Conservation (phyloP, 2,113 vertebrate genomes). For the Cariama cristata region DNA sequence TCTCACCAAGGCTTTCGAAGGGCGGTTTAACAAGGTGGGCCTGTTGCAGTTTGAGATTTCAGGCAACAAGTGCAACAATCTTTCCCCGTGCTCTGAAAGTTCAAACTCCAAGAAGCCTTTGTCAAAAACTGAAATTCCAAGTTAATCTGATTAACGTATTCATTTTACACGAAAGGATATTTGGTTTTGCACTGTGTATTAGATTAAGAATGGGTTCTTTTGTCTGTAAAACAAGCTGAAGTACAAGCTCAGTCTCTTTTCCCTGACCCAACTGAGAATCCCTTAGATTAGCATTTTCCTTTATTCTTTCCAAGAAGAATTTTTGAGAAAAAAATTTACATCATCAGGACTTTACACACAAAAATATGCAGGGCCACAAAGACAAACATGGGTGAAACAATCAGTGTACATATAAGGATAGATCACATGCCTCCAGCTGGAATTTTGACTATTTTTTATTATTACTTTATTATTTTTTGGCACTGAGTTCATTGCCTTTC, state of each 20-base stretch:
- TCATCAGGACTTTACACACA: background rate
- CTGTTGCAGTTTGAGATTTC: background rate
- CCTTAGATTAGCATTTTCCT: background rate
- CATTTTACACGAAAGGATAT: background rate
- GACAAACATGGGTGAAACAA: background rate
- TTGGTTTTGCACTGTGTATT: background rate
- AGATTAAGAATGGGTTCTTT: background rate
- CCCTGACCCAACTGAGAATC: background rate
- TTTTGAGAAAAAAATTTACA: background rate
- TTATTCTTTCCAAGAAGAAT: background rate
- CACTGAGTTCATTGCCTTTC: background rate
- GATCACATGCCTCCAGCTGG: background rate
- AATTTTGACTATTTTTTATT: constrained; percentile 4
- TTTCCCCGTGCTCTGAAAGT: background rate
- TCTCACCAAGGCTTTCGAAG: background rate
- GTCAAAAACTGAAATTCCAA: constrained; percentile 26
- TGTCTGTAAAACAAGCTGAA: background rate
- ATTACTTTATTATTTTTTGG: background rate
- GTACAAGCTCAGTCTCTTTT: background rate
- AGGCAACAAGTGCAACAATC: background rate
- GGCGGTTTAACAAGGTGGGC: background rate
- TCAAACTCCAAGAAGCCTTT: constrained; percentile 18
- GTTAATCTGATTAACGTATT: constrained; percentile 36
- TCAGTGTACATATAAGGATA: background rate
- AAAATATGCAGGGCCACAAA: background rate